Base-by-base conservation (phyloP, 2,113 vertebrate species). In the Numenius arquata region DNA sequence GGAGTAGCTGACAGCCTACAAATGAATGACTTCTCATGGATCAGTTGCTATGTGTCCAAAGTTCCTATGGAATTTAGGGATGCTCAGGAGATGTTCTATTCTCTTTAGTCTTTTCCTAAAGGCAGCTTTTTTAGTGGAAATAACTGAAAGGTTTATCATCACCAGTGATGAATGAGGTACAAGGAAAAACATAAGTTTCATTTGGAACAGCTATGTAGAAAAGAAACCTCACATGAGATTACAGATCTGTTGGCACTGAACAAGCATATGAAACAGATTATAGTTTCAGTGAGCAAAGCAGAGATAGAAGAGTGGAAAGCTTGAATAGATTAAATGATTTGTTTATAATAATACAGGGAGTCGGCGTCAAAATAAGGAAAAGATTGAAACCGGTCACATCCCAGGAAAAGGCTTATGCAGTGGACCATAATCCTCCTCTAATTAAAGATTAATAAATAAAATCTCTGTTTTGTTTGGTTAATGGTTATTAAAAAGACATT, bases 111-210 rank as follows among this genome's bases (percentile, higher is more conserved):
- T 85, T 85, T 43, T 27, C 27, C n/a, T 78, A 15, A 53, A 58
- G 50, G 50, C 10, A 65, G 58, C 0, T 43, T 43, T 1, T 79
- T 52, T 47, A 50, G 27, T 70, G 62, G 38, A 83, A 83, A 15
- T 73, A 66, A 58, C 19, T 8, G 12, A 58, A 73, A 85, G 25
- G 19, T 85, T 82, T 67, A 8, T 80, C 21, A 25, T 52, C 45
- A 80, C 16, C 0, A 0, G 47, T 43, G 50, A n/a, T 73, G 23
- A 86, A 50, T 0, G 0, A 4, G 11, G 10, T 68, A 30, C 34
- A 58, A 81, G 14, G 17, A 3, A 50, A 89, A 89, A 53, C 6
- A 5, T 27, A 47, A 43, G 29, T 62, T 76, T 63, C 17, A 30
- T 58, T 83, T 84, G 56, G 9, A 88, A 52, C 22, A 72, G 32